phyloP scores from a whole-genome alignment of 2,113 vertebrate species.

The Thalassoma bifasciatum region DNA sequence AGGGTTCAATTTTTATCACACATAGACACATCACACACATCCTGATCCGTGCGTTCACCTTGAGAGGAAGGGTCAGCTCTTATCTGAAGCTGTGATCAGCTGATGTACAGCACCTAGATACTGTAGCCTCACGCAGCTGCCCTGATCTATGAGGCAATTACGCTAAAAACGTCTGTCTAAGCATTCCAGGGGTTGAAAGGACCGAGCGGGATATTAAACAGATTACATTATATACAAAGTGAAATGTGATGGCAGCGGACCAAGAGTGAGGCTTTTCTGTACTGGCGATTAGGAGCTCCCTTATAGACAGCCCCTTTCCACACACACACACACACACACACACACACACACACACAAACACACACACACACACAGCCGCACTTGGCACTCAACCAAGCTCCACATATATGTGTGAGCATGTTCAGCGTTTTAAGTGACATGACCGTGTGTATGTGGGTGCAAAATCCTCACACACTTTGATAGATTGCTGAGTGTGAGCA shows the following conservation, averaged over 20 bases:
- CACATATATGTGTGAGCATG: conserved; percentile 23
- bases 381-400: conserved; percentile 26
- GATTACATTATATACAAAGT: conserved; percentile 75
- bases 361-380: not conserved
- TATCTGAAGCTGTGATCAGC: conserved; percentile 65
- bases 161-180: conserved; percentile 73
- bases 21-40: not conserved
- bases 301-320: conserved; percentile 31
- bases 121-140: conserved; percentile 23
- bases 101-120: conserved; percentile 61
- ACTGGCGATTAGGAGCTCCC: conserved; percentile 27
- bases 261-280: conserved; percentile 51
- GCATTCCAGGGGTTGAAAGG: conserved; percentile 74
- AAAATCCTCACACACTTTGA: conserved; percentile 5
- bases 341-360: conserved; percentile 17
- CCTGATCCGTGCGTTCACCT: conserved; percentile 45
- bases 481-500: conserved; percentile 37
- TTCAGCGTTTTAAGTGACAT: conserved; percentile 28
- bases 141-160: conserved; percentile 76
- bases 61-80: conserved; percentile 46
- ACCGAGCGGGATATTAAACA: conserved; percentile 72
- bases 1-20: conserved; percentile 1
- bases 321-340: not conserved
- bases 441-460: conserved; percentile 12
- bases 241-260: conserved; percentile 71